A percentile compares a stretch with the other conserved stretches of the same genome.
Conservation (phyloP, 1,140 invertebrate species). For the Neodiprion lecontei region DNA sequence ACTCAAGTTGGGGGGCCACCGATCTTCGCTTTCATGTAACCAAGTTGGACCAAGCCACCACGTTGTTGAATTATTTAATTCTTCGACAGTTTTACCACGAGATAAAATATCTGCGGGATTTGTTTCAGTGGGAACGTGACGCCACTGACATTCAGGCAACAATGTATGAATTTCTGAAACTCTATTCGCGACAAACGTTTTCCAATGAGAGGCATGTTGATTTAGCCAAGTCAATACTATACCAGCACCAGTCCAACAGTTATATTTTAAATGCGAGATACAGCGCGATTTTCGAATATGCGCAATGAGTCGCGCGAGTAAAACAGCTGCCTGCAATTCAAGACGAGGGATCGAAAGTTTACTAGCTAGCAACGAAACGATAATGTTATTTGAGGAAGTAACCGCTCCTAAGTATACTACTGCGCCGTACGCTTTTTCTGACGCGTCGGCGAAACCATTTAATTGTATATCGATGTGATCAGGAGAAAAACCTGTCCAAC, state of each 20-base stretch:
- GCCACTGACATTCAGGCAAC: slow-evolving; percentile 18
- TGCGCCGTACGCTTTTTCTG: slow-evolving; percentile 24
- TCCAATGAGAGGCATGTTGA: slow-evolving; percentile 25
- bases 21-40: background rate
- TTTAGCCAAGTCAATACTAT: slow-evolving; percentile 29
- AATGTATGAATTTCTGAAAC: slow-evolving; percentile 23
- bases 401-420: slow-evolving; percentile 24
- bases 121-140: slow-evolving; percentile 22
- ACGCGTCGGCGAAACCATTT: slow-evolving; percentile 31
- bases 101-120: slow-evolving; percentile 36
- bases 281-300: background rate
- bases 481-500: slow-evolving; percentile 17
- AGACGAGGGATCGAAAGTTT: slow-evolving; percentile 32
- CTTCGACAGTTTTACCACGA: slow-evolving; percentile 24
- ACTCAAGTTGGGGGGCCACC: background rate
- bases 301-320: slow-evolving; percentile 24
- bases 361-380: slow-evolving; percentile 30
- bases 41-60: slow-evolving; percentile 33
- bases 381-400: background rate
- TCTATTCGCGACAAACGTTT: slow-evolving; percentile 33
- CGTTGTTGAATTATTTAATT: slow-evolving; percentile 24
- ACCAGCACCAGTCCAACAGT: slow-evolving; percentile 26
- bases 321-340: slow-evolving; percentile 29
- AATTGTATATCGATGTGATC: slow-evolving; percentile 17
- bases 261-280: background rate